Base-by-base conservation (phyloP, 2,113 vertebrate genomes). In the Pelobates fuscus region DNA sequence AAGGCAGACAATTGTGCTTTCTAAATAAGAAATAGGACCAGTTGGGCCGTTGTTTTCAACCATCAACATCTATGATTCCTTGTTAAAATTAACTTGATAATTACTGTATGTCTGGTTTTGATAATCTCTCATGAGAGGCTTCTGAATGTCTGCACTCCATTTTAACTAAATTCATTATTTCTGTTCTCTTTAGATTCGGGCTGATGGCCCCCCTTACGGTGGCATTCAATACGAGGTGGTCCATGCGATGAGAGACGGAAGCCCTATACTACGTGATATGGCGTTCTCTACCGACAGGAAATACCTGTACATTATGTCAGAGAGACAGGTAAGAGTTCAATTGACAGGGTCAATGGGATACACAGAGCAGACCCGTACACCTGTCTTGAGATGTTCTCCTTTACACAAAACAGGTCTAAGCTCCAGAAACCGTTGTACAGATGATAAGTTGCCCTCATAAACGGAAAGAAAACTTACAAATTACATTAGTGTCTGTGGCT, bases 231-330 rank as follows among this genome's bases (percentile, higher is more conserved):
- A 99, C 0, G 97, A 99, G 85, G 94, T 92, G 2, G 79, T 98
- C 78, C 77, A 90, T 0, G 92, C 97, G 69, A 92, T 95, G 84
- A 95, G 95, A 86, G 95, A 98, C 0, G 93, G 95, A 41, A 96
- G 94, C 84, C 88, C 92, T 0, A 82, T 99, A 75, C 94, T 99
- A 67, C 85, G 94, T 64, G 97, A 99, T 79, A 98, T 99, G 95
- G 96, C 94, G 74, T 99, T 99, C 87, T 98, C 96, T 23, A 83
- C 85, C 0, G 93, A 98, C 78, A 89, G 91, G 74, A 94, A 89
- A 87, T 96, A 92, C 82, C 90, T 99, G 71, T 98, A 98, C 5
- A 78, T 97, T 77, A 97, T 99, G 96, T 94, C 97, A 0, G 96
- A 98, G 83, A 92, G 93, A 80, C 97, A 99, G 94, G 97, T 98